These are phyloP conservation scores for Rhagophthalmus giganteus DNA, from an alignment of 2,888 invertebrate species.

Conservation along the genomic window DNA sequence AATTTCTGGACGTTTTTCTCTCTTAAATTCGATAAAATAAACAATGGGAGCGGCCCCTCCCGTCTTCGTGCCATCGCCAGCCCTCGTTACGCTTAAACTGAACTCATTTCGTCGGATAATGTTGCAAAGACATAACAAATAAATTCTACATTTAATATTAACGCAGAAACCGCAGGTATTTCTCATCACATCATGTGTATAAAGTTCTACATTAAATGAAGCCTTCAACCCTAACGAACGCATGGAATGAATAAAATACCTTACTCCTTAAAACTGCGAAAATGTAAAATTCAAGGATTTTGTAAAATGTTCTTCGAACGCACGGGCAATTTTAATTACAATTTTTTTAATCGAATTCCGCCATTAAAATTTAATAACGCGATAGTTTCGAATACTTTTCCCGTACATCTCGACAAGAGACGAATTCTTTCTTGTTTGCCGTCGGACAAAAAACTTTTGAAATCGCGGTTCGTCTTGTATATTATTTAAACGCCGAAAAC, in stretches of 20 bases:
- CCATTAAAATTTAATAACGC: no score
- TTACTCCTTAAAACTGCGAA: constrained; percentile 3
- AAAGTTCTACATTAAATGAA: constrained; percentile 20
- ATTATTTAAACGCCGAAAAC: no score
- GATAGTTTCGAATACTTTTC: no score
- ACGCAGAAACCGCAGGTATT: constrained; percentile 26
- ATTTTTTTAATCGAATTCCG: constrained; percentile 6
- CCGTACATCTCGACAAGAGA: no score
- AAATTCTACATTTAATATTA: constrained; percentile 19
- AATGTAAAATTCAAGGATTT: not conserved
- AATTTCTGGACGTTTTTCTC: no score
- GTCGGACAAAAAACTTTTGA: no score
- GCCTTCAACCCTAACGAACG: constrained; percentile 22
- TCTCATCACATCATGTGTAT: constrained; percentile 24
- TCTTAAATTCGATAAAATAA: no score
- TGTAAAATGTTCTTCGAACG: not conserved
- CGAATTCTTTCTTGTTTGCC: no score
- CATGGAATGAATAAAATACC: constrained; percentile 28
- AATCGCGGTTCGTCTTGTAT: no score
- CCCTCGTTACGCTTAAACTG: not conserved
- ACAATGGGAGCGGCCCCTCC: constrained; percentile 7
- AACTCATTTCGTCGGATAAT: constrained; percentile 6
- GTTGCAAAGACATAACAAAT: constrained; percentile 15
- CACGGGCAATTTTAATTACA: constrained; percentile 3
- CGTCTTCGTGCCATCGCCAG: constrained; percentile 6